Conservation (phyloP, 2,113 vertebrate species). For the Apaloderma vittatum region DNA sequence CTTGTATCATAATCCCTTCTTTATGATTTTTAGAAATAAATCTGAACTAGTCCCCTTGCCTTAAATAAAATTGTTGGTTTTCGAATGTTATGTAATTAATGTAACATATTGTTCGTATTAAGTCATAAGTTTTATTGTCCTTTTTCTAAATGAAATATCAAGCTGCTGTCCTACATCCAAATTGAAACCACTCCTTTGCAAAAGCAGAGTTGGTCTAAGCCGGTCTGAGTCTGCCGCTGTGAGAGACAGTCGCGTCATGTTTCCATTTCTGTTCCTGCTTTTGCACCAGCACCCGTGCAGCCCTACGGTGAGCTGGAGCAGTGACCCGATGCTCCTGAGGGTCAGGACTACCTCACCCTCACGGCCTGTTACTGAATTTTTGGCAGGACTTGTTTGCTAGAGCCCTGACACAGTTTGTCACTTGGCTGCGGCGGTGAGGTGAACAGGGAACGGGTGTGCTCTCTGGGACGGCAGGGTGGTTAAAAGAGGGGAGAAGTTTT, state of each 20-base stretch:
- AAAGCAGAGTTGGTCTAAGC: neutral
- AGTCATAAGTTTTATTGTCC: slow-evolving; percentile 19
- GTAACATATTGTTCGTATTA: slow-evolving; percentile 38
- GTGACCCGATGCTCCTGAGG: neutral
- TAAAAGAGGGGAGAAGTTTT: neutral
- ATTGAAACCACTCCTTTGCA: neutral
- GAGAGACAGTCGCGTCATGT: neutral
- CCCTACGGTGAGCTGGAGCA: neutral
- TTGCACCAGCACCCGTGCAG: neutral
- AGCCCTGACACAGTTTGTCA: neutral
- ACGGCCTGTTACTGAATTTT: neutral
- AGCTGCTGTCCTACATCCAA: neutral
- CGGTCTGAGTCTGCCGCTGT: neutral
- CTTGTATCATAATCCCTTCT: neutral
- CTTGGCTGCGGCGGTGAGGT: neutral
- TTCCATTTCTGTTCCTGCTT: neutral
- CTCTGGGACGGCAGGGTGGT: neutral
- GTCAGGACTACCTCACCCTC: rapidly evolving
- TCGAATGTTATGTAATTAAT: slow-evolving; percentile 14
- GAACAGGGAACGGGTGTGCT: neutral
- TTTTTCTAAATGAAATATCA: neutral
- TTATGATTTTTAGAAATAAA: neutral
- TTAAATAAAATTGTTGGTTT: slow-evolving; percentile 23
- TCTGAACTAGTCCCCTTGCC: neutral
- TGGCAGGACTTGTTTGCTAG: neutral